Evolutionary conservation across 2,888 invertebrate species (phyloP).

Genomic region (Isoperla grammatica): DNA sequence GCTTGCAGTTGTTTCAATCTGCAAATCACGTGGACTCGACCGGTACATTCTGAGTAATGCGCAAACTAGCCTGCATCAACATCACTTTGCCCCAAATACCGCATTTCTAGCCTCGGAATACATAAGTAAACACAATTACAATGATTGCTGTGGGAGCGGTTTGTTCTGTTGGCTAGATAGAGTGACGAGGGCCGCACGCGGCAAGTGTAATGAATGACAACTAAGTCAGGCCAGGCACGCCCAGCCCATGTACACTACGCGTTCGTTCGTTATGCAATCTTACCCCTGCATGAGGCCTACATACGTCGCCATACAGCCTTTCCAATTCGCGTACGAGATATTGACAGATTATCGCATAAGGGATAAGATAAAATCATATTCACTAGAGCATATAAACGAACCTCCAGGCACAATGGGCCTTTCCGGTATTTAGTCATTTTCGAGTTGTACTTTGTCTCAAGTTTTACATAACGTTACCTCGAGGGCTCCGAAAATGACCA

Average conservation of each 20-base stretch:
- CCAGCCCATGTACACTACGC: neutral
- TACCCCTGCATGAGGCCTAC: neutral
- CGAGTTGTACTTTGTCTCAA: no score
- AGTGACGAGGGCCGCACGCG: neutral
- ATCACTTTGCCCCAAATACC: constrained; percentile 8
- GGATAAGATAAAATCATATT: constrained; percentile 3
- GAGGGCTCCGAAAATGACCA: no score
- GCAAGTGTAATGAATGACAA: constrained; percentile 14
- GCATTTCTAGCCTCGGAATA: neutral
- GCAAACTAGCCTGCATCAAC: no score
- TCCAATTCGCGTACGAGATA: neutral
- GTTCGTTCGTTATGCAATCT: neutral
- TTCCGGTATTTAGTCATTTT: neutral
- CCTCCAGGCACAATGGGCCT: neutral
- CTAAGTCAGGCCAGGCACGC: constrained; percentile 6
- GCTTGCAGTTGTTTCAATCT: no score
- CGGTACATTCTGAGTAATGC: no score
- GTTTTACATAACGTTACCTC: no score
- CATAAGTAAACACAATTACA: neutral
- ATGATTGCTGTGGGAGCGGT: constrained; percentile 2
- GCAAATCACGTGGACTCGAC: no score
- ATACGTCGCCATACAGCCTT: constrained; percentile 4
- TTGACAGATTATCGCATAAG: constrained; percentile 12
- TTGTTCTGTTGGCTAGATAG: no score
- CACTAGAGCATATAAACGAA: constrained; percentile 9